Evolutionary conservation across 2,797 vertebrate genomes (phyloP), one percentile per base, ranked within the genome.

Genomic region (Rhodeus uyekii): DNA sequence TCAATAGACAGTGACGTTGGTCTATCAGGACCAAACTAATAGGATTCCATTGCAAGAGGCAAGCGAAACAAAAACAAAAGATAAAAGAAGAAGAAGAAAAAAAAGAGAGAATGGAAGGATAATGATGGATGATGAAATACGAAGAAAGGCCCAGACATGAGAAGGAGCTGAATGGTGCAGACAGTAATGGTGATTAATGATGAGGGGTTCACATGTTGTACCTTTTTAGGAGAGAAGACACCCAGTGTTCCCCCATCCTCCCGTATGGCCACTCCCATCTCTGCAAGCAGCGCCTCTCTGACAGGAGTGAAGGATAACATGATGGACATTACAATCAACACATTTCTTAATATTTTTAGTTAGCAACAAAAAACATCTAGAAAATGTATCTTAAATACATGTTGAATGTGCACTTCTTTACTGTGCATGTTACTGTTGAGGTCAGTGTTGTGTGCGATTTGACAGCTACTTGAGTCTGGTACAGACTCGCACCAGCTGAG

Each of bases 211-310:
- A 83, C 19, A 58, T 68, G 68, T n/a, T 64, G 46, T 96, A 99
- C 98, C 98, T 99, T 99, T 95, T 99, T 99, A 55, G 98, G 98
- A 32, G 98, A 99, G 90, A 99, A 99, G 71, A 99, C 98, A 0
- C 98, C 98, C 88, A 99, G 92, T 2, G 98, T 99, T 90, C 98
- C 98, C 85, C 98, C 98, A 81, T 99, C 98, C 91, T 99, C 98
- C 75, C 98, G 95, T 89, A 99, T 99, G 55, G 98, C 98, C 81
- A 99, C 98, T 46, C 98, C 98, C 98, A 99, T 99, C 92, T 99
- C 98, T 67, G 98, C 98, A 87, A 99, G 90, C 89, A 99, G 89
- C 0, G 98, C 98, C 90, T 99, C 98, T 87, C 98, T 99, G 88
- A 80, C 80, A 76, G 80, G 34, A 78, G 50, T 55, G 34, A 84